Evolutionary conservation across 30 jellyfish, hydroid and myxozoan genomes (phyloP).

Genomic region (Turritopsis dohrnii): DNA sequence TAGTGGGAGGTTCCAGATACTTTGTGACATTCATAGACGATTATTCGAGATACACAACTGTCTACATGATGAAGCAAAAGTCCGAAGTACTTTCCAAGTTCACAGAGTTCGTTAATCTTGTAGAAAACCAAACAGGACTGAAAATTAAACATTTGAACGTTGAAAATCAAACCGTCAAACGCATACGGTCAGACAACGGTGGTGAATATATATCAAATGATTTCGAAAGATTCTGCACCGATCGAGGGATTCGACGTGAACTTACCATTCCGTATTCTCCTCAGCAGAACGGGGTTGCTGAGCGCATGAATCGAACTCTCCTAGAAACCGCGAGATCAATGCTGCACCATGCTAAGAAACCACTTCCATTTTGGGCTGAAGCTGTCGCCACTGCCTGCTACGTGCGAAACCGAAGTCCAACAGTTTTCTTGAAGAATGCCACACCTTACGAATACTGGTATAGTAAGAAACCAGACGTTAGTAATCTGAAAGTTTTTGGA

Average conservation of each 20-base stretch:
- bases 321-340: constrained; percentile 45
- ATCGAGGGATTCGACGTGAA: constrained; percentile 12
- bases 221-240: constrained; percentile 2
- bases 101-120: too few species aligned
- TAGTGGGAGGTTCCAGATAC: too few species aligned
- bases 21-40: too few species aligned
- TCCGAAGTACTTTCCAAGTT: too few species aligned
- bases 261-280: constrained; percentile 10
- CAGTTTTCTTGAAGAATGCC: constrained; percentile 9
- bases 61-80: too few species aligned
- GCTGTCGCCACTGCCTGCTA: constrained; percentile 25
- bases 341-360: constrained; percentile 34
- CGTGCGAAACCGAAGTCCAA: constrained; percentile 43
- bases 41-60: too few species aligned
- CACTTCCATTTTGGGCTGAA: constrained; percentile 50
- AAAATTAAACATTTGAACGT: too few species aligned
- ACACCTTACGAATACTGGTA: constrained; percentile 50
- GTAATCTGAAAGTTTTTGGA: constrained; percentile 40
- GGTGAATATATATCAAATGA: background rate
- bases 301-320: constrained; percentile 50
- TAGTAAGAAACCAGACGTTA: constrained; percentile 30
- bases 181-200: too few species aligned
- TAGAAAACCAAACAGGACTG: too few species aligned
- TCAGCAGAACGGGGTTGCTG: constrained; percentile 22
- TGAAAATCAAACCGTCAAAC: too few species aligned